Base-by-base conservation (phyloP, 2,888 invertebrate genomes). In the Diplazon laetatorius region DNA sequence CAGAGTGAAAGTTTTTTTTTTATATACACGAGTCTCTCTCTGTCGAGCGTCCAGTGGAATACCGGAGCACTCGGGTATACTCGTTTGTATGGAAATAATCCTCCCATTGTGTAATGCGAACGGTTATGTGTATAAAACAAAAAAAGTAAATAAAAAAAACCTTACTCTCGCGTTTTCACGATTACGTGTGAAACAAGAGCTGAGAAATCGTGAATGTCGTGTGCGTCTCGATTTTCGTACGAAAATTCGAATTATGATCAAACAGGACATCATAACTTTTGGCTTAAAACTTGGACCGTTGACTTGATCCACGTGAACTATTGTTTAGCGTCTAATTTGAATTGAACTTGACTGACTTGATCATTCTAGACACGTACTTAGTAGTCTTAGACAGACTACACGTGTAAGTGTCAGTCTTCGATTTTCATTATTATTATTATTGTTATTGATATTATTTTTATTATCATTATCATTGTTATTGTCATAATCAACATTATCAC, bases 1-100 rank as follows among this genome's bases (percentile, higher is more conserved):
- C 55, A 72, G 82, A 89, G 90, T 89, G 89, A 89, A 90, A 90
- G 90, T 85, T 74, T 81, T 74, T 82, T 74, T 76, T 30, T 30
- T 30, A 5, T 30, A 5, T 30, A 5, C 6, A 30, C 30, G 73
- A 71, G 71, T 81, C 72, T n/a, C n/a, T n/a, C n/a, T n/a, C n/a
- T n/a, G n/a, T 73, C 63, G 5, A 16, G 50, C 75, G 79, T 83
- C 84, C 84, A 70, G 55, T 71, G 50, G 86, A 89, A 88, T 87
- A 87, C 85, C 78, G 85, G 87, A 86, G 46, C 66, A 39, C 59
- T 59, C 30, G 85, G 81, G 30, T 30, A 30, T 55, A 83, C 82
- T 88, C 84, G 82, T 86, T 84, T 82, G 76, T 80, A 85, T 84
- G 85, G 81, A 85, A 86, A 83, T 85, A 87, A 87, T 85, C 84